phyloP scores from a whole-genome alignment of 2,113 vertebrate genomes.

The Sarotherodon lohbergeri region DNA sequence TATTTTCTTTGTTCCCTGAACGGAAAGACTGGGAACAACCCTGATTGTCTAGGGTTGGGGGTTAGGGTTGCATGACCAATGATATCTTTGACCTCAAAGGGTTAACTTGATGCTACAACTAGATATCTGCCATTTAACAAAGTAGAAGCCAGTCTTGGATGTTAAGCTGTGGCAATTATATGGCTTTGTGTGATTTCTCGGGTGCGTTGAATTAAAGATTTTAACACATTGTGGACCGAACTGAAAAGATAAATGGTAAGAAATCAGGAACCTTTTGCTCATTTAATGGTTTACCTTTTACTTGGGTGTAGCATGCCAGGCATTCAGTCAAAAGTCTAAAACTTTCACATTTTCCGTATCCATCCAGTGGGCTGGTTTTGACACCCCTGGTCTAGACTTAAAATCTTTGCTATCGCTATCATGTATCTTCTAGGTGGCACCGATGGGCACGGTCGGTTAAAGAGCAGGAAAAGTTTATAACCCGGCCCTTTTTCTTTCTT shows the following conservation, averaged over 20 bases:
- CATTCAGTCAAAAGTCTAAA: background rate
- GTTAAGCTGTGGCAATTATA: background rate
- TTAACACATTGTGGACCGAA: background rate
- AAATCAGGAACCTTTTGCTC: background rate
- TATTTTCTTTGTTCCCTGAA: background rate
- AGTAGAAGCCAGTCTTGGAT: background rate
- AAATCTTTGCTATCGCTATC: background rate
- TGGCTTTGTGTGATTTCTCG: background rate
- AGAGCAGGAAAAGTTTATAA: conserved; percentile 41
- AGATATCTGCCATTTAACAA: background rate
- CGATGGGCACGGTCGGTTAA: conserved; percentile 11
- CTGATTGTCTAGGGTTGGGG: background rate
- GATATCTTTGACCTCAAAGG: background rate
- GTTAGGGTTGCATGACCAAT: background rate
- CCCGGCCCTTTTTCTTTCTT: background rate
- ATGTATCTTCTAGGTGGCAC: background rate
- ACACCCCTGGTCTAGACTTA: background rate
- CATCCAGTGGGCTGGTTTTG: background rate
- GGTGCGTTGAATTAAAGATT: background rate
- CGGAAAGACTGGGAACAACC: background rate
- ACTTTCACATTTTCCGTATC: background rate
- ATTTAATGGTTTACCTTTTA: background rate
- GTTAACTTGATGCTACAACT: background rate
- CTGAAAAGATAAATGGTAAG: background rate
- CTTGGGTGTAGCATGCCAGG: background rate